Conservation (phyloP, 2,113 vertebrate species). For the Sardina pilchardus region DNA sequence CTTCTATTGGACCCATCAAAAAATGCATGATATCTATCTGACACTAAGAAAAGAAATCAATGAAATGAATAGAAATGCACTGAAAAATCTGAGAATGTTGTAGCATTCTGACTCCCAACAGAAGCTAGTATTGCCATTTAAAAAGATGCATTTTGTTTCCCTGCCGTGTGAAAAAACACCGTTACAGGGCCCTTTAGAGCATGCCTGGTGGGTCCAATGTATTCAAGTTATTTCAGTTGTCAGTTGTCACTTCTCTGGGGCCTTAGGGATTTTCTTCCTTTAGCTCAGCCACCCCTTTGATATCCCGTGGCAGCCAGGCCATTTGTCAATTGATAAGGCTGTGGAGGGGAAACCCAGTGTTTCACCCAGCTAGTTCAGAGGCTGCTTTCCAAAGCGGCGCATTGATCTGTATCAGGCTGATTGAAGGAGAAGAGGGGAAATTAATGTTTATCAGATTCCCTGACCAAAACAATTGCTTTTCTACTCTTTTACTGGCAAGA, state of each 20-base stretch:
- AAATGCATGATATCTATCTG: neutral
- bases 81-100: neutral
- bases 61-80: neutral
- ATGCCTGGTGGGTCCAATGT: conserved; percentile 12
- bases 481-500: neutral
- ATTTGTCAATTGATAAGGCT: conserved; percentile 10
- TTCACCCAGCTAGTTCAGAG: neutral
- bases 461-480: conserved; percentile 24
- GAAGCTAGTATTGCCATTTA: neutral
- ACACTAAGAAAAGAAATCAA: neutral
- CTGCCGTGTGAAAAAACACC: neutral
- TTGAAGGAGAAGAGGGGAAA: neutral
- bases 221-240: conserved; percentile 20
- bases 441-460: conserved; percentile 30
- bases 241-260: conserved; percentile 4
- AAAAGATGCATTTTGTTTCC: neutral
- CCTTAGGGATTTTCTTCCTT: neutral
- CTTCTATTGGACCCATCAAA: neutral
- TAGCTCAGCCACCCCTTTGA: conserved; percentile 18
- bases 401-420: conserved; percentile 29
- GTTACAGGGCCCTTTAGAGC: neutral
- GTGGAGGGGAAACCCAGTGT: neutral
- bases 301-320: neutral
- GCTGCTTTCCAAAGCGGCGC: neutral
- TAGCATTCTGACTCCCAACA: neutral